Percentiles rank a stretch among this genome's conserved stretches.
Evolutionary conservation across 2,113 vertebrate species (phyloP).

Genomic region (Oophaga pumilio): DNA sequence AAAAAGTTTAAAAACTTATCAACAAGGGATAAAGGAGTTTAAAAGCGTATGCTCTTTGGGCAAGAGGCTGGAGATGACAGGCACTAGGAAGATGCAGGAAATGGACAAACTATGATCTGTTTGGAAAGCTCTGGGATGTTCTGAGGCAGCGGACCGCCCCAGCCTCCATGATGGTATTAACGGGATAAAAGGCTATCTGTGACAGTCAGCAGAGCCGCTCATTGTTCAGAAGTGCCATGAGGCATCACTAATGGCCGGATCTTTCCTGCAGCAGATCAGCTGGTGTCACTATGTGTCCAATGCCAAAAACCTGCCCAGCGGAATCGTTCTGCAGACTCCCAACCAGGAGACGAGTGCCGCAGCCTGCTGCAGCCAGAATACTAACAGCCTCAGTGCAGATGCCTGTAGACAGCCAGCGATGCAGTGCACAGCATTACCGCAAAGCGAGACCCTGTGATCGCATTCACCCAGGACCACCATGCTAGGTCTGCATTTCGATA

Average conservation of each 20-base stretch:
- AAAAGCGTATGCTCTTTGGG: background rate
- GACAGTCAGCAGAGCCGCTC: constrained; percentile 73
- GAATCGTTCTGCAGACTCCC: constrained; percentile 58
- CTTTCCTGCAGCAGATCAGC: constrained; percentile 71
- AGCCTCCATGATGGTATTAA: constrained; percentile 64
- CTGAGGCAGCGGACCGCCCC: background rate
- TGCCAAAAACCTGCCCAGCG: constrained; percentile 67
- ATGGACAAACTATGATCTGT: background rate
- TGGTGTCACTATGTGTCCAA: constrained; percentile 65
- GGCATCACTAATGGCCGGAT: constrained; percentile 78
- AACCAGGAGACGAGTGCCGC: constrained; percentile 55
- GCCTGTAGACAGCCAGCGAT: constrained; percentile 11
- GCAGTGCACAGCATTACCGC: background rate
- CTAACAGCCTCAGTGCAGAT: background rate
- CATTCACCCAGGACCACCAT: background rate
- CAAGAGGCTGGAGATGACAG: background rate
- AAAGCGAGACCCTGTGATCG: background rate
- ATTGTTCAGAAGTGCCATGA: constrained; percentile 76
- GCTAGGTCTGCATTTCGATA: background rate
- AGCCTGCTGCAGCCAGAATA: constrained; percentile 58
- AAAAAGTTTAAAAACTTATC: background rate
- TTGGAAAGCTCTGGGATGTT: background rate
- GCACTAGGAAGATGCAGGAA: constrained; percentile 40
- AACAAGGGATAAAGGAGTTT: background rate
- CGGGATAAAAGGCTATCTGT: constrained; percentile 77